Conservation (phyloP, 1,140 invertebrate genomes). For the Hylaeus anthracinus region DNA sequence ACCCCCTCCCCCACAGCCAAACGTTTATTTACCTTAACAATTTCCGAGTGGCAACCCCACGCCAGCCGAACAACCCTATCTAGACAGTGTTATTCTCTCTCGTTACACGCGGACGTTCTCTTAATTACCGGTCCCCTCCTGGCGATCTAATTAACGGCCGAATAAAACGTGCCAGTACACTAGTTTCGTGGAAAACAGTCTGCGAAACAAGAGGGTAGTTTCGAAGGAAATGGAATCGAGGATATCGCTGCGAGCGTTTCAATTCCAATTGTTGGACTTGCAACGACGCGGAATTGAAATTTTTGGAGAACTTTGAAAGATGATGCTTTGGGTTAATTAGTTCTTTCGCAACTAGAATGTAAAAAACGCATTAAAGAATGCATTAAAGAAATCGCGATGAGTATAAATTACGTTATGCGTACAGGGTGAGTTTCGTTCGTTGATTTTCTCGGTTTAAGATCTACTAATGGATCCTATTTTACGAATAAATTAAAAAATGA, state of each 20-base stretch:
- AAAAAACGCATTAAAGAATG: too few species aligned
- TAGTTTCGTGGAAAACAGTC: background rate
- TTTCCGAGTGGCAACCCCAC: constrained; percentile 3
- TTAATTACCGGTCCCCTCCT: background rate
- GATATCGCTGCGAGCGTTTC: constrained; percentile 11
- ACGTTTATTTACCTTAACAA: constrained; percentile 36
- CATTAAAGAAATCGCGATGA: too few species aligned
- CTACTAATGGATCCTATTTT: too few species aligned
- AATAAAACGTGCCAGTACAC: constrained; percentile 24
- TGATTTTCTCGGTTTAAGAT: too few species aligned
- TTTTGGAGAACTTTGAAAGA: constrained; percentile 7
- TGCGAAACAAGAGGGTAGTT: constrained; percentile 46
- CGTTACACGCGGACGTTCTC: constrained; percentile 17
- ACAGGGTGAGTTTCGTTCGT: too few species aligned
- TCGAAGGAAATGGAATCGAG: constrained; percentile 14
- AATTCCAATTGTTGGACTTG: background rate
- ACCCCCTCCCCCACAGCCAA: background rate
- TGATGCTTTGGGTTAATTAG: background rate
- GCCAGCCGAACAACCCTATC: background rate
- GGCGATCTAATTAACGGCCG: constrained; percentile 40
- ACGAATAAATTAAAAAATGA: too few species aligned
- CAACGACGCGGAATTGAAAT: too few species aligned
- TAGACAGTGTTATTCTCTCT: constrained; percentile 25
- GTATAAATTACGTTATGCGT: too few species aligned
- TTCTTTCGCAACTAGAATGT: too few species aligned